Conservation (phyloP, 92 coral and sea anemone species). For the Paragorgia papillata region DNA sequence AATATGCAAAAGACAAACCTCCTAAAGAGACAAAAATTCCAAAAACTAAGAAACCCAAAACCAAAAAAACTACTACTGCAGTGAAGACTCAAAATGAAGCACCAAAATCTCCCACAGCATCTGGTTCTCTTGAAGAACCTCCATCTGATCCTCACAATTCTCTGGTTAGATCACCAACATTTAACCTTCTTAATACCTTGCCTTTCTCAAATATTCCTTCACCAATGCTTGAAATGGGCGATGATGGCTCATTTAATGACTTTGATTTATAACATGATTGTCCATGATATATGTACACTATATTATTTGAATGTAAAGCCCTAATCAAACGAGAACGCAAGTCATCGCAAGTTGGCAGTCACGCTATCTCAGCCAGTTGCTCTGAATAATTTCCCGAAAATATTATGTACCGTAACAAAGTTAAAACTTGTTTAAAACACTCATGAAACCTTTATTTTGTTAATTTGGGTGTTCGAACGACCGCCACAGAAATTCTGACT, state of each 20-base stretch:
- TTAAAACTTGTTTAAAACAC: no score
- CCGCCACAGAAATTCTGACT: no score
- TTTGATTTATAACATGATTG: conserved; percentile 29
- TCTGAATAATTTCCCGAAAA: no score
- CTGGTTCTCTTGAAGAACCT: background rate
- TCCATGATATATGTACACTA: no score
- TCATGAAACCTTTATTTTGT: no score
- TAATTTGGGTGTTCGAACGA: no score
- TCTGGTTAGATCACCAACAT: conserved; percentile 18
- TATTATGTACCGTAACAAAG: no score
- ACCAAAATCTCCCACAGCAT: background rate
- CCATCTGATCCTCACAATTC: conserved; percentile 16
- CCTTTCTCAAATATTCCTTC: conserved; percentile 25
- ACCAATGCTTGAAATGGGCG: conserved; percentile 34
- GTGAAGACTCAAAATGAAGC: background rate
- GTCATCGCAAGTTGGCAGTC: no score
- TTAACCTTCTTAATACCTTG: conserved; percentile 21
- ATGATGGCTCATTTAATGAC: conserved; percentile 26
- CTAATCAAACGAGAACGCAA: no score
- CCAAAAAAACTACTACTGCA: conserved; percentile 43
- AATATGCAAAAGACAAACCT: conserved; percentile 80
- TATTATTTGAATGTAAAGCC: no score
- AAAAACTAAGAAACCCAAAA: conserved; percentile 67
- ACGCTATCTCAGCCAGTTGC: no score
- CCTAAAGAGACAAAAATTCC: conserved; percentile 63